Conservation (phyloP, 2,113 vertebrate genomes). For the Oryzias curvinotus region DNA sequence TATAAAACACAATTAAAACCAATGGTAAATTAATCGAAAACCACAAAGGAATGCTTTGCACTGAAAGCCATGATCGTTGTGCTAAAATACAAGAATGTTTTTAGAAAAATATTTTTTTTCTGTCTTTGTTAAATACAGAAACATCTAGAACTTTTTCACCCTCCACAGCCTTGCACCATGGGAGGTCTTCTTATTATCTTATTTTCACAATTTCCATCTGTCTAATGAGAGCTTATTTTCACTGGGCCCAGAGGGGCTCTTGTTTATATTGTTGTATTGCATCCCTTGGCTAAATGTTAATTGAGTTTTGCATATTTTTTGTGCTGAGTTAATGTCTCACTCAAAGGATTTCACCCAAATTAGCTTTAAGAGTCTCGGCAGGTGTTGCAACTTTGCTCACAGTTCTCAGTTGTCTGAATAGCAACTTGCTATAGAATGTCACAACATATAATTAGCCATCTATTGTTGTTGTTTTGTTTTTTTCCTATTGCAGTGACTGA, state of each 20-base stretch:
- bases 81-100: background rate
- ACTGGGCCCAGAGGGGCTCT: conserved; percentile 60
- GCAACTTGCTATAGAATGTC: conserved; percentile 64
- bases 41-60: background rate
- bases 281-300: conserved; percentile 78
- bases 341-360: conserved; percentile 63
- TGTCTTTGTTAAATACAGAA: conserved; percentile 39
- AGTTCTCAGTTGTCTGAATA: conserved; percentile 41
- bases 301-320: conserved; percentile 67
- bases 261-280: conserved; percentile 73
- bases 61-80: background rate
- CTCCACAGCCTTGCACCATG: conserved; percentile 20
- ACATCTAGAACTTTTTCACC: conserved; percentile 48
- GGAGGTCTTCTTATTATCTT: conserved; percentile 52
- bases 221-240: conserved; percentile 71
- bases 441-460: conserved; percentile 58
- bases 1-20: too few relatives aligned
- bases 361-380: conserved; percentile 58
- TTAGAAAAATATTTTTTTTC: conserved; percentile 13
- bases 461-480: conserved; percentile 22
- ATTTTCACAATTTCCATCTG: conserved; percentile 69
- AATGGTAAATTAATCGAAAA: too few relatives aligned
- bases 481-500: conserved; percentile 28
- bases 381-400: conserved; percentile 57
- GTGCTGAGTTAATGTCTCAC: conserved; percentile 70